Percentiles rank a stretch among this genome's conserved stretches.
These are phyloP conservation scores for Phytoseiulus persimilis DNA, from an alignment of 2,888 invertebrate genomes.

Conservation along the genomic window DNA sequence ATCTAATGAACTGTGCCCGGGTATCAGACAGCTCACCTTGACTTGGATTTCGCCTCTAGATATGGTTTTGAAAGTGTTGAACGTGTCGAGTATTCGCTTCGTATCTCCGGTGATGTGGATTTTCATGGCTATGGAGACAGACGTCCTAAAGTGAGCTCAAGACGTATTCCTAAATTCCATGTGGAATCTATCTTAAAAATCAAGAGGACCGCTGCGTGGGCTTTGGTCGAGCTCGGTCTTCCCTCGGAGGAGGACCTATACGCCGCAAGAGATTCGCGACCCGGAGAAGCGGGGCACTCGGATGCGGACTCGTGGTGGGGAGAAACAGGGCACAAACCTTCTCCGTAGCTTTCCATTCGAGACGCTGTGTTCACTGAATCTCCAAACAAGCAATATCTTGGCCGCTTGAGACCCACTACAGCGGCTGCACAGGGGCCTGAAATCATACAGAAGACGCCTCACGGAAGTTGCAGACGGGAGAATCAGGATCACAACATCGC, in stretches of 20 bases:
- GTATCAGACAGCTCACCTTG: conserved; percentile 35
- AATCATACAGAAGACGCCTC: neutral
- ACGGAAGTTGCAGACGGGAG: neutral
- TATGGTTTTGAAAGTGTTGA: conserved; percentile 60
- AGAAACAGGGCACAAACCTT: conserved; percentile 39
- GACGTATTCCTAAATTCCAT: too few species aligned
- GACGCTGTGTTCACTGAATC: conserved; percentile 44
- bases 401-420: conserved; percentile 44
- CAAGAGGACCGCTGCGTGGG: too few species aligned
- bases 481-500: too few species aligned
- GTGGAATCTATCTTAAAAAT: too few species aligned
- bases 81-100: conserved; percentile 59
- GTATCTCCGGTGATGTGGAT: conserved; percentile 69
- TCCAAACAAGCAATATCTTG: conserved; percentile 44
- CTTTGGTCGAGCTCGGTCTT: too few species aligned
- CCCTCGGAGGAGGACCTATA: too few species aligned
- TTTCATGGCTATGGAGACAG: conserved; percentile 55
- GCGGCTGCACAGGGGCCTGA: conserved; percentile 43
- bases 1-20: too few species aligned
- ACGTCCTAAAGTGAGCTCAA: too few species aligned
- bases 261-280: too few species aligned
- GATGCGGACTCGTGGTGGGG: neutral
- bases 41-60: conserved; percentile 43
- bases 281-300: too few species aligned
- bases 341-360: conserved; percentile 43